Evolutionary conservation across 1,140 invertebrate genomes (phyloP).

Genomic region (Bombyx mori): DNA sequence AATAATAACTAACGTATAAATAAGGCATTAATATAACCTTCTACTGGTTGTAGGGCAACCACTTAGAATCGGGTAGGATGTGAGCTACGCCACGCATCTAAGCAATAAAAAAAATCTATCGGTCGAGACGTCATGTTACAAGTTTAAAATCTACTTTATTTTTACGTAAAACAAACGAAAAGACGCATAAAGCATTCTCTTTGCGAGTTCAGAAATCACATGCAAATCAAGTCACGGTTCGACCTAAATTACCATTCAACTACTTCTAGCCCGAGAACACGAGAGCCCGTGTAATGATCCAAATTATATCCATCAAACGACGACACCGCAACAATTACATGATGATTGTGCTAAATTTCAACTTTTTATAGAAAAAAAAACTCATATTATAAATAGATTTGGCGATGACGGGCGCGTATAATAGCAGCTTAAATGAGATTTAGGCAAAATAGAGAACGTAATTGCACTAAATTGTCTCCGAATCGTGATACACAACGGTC

Average conservation of each 20-base stretch:
- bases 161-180: constrained; percentile 48
- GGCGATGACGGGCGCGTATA: constrained; percentile 21
- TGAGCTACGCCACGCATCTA: too few species aligned
- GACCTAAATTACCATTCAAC: constrained; percentile 53
- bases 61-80: too few species aligned
- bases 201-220: constrained; percentile 39
- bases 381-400: constrained; percentile 63
- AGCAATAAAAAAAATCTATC: too few species aligned
- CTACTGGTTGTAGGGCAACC: too few species aligned
- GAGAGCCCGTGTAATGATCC: constrained; percentile 29
- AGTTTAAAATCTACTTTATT: too few species aligned
- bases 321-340: constrained; percentile 46
- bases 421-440: constrained; percentile 21
- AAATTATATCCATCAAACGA: constrained; percentile 52
- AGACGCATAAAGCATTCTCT: constrained; percentile 45
- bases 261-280: constrained; percentile 37
- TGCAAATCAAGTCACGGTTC: constrained; percentile 65
- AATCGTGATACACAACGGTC: background rate
- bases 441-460: constrained; percentile 21
- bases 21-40: too few species aligned
- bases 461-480: constrained; percentile 19
- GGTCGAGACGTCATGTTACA: too few species aligned
- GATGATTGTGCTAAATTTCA: constrained; percentile 37
- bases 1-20: too few species aligned
- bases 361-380: constrained; percentile 32